Conservation (phyloP, 2,888 invertebrate species). For the Coronaproctus castanopsis region DNA sequence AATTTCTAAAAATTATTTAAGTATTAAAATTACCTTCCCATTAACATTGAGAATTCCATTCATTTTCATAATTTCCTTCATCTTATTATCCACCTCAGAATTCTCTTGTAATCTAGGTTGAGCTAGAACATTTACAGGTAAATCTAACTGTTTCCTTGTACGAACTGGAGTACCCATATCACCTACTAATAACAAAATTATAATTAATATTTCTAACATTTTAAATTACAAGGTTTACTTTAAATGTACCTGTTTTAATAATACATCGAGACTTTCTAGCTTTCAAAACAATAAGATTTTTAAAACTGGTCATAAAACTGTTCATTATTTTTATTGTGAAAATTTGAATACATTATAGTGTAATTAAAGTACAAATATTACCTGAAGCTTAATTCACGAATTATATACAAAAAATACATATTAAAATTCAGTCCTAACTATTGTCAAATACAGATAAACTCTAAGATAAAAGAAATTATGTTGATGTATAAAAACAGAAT, state of each 20-base stretch:
- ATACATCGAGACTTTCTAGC: too few species aligned
- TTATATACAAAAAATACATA: too few species aligned
- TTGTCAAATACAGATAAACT: not conserved
- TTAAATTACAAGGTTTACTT: conserved; percentile 8
- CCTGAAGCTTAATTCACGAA: too few species aligned
- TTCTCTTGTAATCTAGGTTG: conserved; percentile 18
- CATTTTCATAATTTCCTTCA: conserved; percentile 81
- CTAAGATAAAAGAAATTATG: not conserved
- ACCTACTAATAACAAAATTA: conserved; percentile 29
- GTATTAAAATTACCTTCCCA: conserved; percentile 31
- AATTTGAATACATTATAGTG: too few species aligned
- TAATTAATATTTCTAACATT: too few species aligned
- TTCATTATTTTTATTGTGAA: too few species aligned
- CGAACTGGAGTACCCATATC: conserved; percentile 33
- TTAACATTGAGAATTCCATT: conserved; percentile 74
- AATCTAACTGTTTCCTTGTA: conserved; percentile 32
- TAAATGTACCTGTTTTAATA: too few species aligned
- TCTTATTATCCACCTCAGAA: conserved; percentile 47
- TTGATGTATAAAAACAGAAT: not conserved
- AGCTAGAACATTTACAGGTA: conserved; percentile 30
- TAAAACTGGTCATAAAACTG: too few species aligned
- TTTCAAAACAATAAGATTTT: too few species aligned
- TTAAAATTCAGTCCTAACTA: not conserved
- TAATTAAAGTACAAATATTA: too few species aligned
- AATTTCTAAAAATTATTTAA: too few species aligned